Base-by-base conservation (phyloP, 2,113 vertebrate genomes). In the Cyanoramphus novaezelandiae region DNA sequence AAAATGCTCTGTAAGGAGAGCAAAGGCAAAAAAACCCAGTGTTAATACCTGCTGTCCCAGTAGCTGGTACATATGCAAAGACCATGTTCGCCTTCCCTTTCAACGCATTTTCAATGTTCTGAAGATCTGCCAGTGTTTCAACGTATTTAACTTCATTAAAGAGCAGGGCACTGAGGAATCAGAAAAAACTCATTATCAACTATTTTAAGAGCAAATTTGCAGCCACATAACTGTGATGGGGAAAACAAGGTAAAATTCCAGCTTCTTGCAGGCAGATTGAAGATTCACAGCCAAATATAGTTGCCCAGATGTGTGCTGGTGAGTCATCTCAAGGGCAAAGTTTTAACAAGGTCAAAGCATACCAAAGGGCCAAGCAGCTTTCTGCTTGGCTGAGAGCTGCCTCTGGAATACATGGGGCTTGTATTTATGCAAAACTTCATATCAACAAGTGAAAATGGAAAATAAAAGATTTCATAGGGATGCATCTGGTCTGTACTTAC, bases 141-240 rank as follows among this genome's bases (percentile, higher is more conserved):
- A 99, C 78, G 1, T 99, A 99, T 91, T 98, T 99, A 35, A 99
- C 98, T 98, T 99, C 99, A 31, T 99, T 99, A 78, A 99, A 99
- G 77, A 99, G 98, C 49, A 99, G 97, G 67, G 99, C 98, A 82
- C 99, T 99, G 95, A 47, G 64, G 79, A 97, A 63, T 68, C 80
- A 97, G 15, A 72, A 25, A 77, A 62, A 95, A 55, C 14, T 71
- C 69, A 90, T 97, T 79, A 92, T 24, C 39, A 72, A 52, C 18
- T 23, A 17, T 29, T 2, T 74, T 16, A 80, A 82, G 37, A 74
- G n/a, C 0, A 2, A 67, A 60, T 68, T 69, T 77, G 53, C 43
- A 88, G 85, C 14, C 50, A 75, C 20, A 35, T 12, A 90, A 91
- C 18, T 2, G 2, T 11, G 16, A 52, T 53, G 64, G 63, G 55